Evolutionary conservation across 2,797 vertebrate genomes (phyloP), one percentile per base, ranked within the genome.

Genomic region (Trichosurus vulpecula): DNA sequence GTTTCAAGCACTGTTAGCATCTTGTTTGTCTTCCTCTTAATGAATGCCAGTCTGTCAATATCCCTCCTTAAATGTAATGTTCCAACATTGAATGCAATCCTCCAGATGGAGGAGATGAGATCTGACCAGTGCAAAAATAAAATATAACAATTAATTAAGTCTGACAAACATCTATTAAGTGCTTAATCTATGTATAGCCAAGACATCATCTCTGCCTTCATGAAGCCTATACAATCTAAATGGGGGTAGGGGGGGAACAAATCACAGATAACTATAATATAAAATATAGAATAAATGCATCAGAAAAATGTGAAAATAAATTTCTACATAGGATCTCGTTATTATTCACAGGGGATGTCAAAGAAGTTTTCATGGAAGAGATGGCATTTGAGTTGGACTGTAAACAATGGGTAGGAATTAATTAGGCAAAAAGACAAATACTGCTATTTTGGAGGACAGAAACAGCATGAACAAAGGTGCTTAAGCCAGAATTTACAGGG

Each of bases 181-280:
- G 41, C 41, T 81, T 81, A 47, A 81, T 47, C 41, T 47, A 81
- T 41, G 41, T 22, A 27, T 22, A 51, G 41, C 2, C 27, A 51
- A 87, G 22, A 87, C 41, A 87, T 47, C 41, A 41, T 87, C 22
- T 22, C 41, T 87, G 25, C 25, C 41, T 35, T 51, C 74, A 87
- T 51, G 41, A 51, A 87, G 25, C 9, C 41, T 47, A 87, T 47
- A 87, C 8, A 87, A 74, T 87, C 25, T 47, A 25, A 1, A 27
- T 27, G 3, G 0, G 3, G 22, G 0, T n/a, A n/a, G 4, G 10
- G 16, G n/a, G 6, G 6, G 6, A 25, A 66, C 14, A 8, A 81
- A 51, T 87, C 25, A 87, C 74, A 87, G 41, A 51, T 12, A 47
- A 87, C 10, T 87, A 87, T 51, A 61, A 74, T n/a, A 41, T 2